Conservation (phyloP, 1,140 invertebrate species). For the Hesperophylax magnus region DNA sequence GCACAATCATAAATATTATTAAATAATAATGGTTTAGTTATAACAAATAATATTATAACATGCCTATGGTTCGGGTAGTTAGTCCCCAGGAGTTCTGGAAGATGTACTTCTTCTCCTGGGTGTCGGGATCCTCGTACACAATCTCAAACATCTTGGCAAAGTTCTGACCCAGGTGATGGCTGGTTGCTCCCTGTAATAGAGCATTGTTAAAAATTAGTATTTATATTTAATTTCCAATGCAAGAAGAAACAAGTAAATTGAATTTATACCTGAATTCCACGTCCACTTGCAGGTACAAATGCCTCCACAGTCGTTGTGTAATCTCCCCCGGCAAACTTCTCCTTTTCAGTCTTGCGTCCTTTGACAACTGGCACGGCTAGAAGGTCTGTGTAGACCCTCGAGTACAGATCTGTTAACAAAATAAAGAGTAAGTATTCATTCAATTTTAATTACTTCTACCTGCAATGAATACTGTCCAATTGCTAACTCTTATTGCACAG, state of each 20-base stretch:
- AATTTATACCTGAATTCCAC: slow-evolving; percentile 84
- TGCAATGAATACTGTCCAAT: no score
- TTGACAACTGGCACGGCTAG: slow-evolving; percentile 96
- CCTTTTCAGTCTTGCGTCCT: slow-evolving; percentile 98
- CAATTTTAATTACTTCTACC: no score
- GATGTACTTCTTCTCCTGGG: slow-evolving; percentile 90
- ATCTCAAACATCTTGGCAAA: slow-evolving; percentile 99
- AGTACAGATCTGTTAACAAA: slow-evolving; percentile 81
- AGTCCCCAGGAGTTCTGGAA: slow-evolving; percentile 99
- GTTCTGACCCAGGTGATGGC: slow-evolving; percentile 98
- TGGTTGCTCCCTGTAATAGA: slow-evolving; percentile 86
- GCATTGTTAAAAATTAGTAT: no score
- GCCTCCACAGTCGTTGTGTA: slow-evolving; percentile 98
- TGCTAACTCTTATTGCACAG: no score
- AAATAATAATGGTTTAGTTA: no score
- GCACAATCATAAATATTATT: no score
- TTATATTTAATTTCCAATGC: no score
- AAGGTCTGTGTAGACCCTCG: slow-evolving; percentile 90
- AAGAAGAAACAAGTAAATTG: no score
- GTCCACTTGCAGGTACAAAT: slow-evolving; percentile 94
- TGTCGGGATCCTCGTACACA: slow-evolving; percentile 92
- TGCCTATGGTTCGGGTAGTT: slow-evolving; percentile 94
- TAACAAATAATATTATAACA: slow-evolving; percentile 26
- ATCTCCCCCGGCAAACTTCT: slow-evolving; percentile 99
- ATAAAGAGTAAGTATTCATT: neutral